Base-by-base conservation (phyloP, 2,888 invertebrate genomes). In the Tortrix viridana region DNA sequence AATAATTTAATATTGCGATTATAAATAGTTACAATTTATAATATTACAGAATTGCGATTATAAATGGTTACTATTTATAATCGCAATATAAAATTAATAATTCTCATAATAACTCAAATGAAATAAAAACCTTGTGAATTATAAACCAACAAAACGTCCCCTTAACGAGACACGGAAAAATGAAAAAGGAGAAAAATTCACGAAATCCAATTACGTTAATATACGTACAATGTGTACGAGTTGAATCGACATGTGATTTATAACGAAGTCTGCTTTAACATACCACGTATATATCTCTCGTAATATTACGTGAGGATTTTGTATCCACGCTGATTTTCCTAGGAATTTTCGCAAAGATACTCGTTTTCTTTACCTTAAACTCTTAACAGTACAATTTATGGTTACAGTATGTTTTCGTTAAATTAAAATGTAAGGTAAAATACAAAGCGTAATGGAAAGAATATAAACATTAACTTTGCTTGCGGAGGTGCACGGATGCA, bases 401-500 rank as follows among this genome's bases (percentile, higher is more conserved):
- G n/a, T 18, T 19, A 54, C 14, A 32, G 54, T 55, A 7, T 18
- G 19, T 48, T 49, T 32, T 55, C 12, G 43, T 43, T 6, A 9
- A 23, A 37, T 49, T 18, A 16, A 32, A 54, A 19, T 6, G 16
- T 7, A 7, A 1, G 9, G n/a, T 41, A 61, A 60, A 61, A 49
- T 26, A 60, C 48, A 61, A 55, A 61, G 43, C 38, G 38, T 53
- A 55, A 54, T 55, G 60, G 48, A 43, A 61, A 43, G 20, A 49
- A 49, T 43, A 61, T 43, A 48, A 61, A 48, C 48, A 22, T 41
- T 60, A 48, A 16, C 22, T 4, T 32, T 14, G 44, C 18, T 50
- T 32, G 52, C 20, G 14, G 55, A 32, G 59, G 22, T 47, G 41
- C 53, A 41, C 14, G 22, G 41, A 54, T 48, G 48, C 54, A 48